Evolutionary conservation across 2,888 invertebrate genomes (phyloP), one percentile per base, ranked within the genome.

Genomic region (Eudemis profundana): DNA sequence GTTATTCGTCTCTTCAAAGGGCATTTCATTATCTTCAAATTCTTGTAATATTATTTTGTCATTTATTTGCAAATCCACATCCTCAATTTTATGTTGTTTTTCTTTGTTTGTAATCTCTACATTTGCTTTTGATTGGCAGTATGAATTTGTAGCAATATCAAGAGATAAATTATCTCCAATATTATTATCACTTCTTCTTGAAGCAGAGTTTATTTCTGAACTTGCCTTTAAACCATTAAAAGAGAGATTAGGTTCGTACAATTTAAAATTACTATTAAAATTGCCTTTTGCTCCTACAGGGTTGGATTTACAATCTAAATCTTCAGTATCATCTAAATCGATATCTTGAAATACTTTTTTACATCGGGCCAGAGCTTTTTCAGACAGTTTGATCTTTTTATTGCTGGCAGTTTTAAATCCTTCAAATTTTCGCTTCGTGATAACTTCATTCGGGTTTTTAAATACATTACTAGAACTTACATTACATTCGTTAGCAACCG

Each of bases 371-470:
- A 78, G 54, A 7, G 83, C 77, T 62, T 72, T 70, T 19, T 80
- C 76, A 19, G 83, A 82, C 5, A 87, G 67, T 65, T 74, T 68
- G 7, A 90, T 79, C 19, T 70, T 74, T 74, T 85, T 87, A 17
- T 84, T 84, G 69, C 81, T 84, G 3, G 87, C 88, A 36, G 85
- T 83, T 65, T 73, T 75, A 71, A 90, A 89, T 50, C 87, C 89
- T 47, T 54, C 53, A 8, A 62, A 56, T 53, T 50, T 60, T 47
- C 53, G 21, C 23, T 56, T 64, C 19, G 14, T n/a, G 14, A n/a
- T 21, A 2, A 17, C 10, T 8, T 17, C 15, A 17, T 51, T 29
- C 4, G 49, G 27, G 29, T 17, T 14, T 60, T 60, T 56, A 61
- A 47, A 38, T 21, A 36, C 49, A 49, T 46, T 38, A 29, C 38